phyloP scores from a whole-genome alignment of 2,888 invertebrate genomes.

The Dicycla oo region DNA sequence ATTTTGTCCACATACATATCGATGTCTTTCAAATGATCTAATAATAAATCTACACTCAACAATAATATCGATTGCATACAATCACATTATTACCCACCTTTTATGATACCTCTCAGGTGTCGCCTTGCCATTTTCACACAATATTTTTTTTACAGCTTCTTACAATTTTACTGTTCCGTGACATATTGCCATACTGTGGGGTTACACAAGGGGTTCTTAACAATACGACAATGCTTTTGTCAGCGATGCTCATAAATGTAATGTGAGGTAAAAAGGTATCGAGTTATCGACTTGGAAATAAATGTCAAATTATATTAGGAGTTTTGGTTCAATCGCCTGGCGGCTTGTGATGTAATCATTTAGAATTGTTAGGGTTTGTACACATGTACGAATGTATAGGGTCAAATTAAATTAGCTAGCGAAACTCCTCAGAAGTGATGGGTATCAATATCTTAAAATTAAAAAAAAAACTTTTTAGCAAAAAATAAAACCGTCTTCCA shows the following conservation, averaged over 20 bases:
- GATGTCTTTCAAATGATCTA: too few species aligned
- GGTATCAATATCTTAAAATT: too few species aligned
- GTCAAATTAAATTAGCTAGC: too few species aligned
- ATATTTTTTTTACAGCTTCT: slow-evolving; percentile 15
- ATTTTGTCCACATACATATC: too few species aligned
- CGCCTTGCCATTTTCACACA: not conserved
- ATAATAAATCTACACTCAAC: too few species aligned
- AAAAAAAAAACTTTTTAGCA: too few species aligned
- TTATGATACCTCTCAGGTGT: not conserved
- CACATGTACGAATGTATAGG: not conserved
- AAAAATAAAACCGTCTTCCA: too few species aligned
- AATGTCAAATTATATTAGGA: slow-evolving; percentile 14
- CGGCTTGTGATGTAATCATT: not conserved
- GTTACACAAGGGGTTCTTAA: not conserved
- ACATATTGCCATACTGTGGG: slow-evolving; percentile 7
- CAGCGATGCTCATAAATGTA: slow-evolving; percentile 16
- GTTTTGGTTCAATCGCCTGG: not conserved
- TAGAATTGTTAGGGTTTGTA: not conserved
- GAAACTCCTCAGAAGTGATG: too few species aligned
- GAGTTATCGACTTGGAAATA: slow-evolving; percentile 9
- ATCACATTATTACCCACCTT: not conserved
- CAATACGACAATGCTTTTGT: slow-evolving; percentile 32
- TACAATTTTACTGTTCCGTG: slow-evolving; percentile 20
- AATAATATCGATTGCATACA: not conserved
- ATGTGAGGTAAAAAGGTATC: not conserved